phyloP scores from a whole-genome alignment of 2,888 invertebrate species.

The Protonemura montana region DNA sequence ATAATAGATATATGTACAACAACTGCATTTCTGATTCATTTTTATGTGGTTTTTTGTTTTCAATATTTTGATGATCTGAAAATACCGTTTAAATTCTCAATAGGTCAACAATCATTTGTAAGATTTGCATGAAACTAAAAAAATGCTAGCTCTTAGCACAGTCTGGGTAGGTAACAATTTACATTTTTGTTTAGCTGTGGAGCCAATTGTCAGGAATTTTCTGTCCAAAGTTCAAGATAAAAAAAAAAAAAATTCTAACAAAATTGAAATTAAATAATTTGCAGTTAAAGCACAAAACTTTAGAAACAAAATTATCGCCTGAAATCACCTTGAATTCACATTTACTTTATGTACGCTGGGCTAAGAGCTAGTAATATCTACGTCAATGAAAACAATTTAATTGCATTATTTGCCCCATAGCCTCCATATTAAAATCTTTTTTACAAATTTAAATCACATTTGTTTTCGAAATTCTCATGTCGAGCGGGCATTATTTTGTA shows the following conservation, averaged over 20 bases:
- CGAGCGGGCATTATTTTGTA: constrained; percentile 32
- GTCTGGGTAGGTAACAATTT: constrained; percentile 20
- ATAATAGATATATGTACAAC: constrained; percentile 46
- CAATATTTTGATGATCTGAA: constrained; percentile 19
- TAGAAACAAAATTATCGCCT: too few relatives aligned
- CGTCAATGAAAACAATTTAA: constrained; percentile 10
- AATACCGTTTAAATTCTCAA: not conserved
- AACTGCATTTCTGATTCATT: constrained; percentile 18
- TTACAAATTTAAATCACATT: not conserved
- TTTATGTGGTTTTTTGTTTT: not conserved
- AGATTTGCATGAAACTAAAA: constrained; percentile 1
- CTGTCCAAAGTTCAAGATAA: too few relatives aligned
- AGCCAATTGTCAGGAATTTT: too few relatives aligned
- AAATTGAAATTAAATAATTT: too few relatives aligned
- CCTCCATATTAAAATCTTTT: constrained; percentile 44
- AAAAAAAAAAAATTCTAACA: too few relatives aligned
- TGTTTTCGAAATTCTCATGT: not conserved
- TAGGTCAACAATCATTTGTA: constrained; percentile 32
- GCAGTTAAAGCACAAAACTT: too few relatives aligned
- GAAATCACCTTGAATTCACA: too few relatives aligned
- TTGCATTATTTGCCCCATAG: constrained; percentile 48
- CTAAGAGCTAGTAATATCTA: not conserved
- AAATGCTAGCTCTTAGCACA: constrained; percentile 37
- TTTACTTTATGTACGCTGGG: not conserved
- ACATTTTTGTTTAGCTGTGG: too few relatives aligned